Evolutionary conservation across 1,140 invertebrate species (phyloP).

Genomic region (Callitettix versicolor): DNA sequence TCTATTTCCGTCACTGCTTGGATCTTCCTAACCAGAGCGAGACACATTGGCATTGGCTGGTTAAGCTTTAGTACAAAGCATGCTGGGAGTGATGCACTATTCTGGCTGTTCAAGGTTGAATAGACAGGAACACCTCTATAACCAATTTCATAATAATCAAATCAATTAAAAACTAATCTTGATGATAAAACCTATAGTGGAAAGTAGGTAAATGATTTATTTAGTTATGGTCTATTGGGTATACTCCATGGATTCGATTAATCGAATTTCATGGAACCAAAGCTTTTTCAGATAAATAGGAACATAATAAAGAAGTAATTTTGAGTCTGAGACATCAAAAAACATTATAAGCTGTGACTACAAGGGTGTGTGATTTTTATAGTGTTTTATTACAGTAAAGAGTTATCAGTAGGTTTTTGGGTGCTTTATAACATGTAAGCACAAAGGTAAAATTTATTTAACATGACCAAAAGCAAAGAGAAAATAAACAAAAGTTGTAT

Average conservation of each 20-base stretch:
- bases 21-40: constrained; percentile 59
- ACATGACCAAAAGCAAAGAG: too few relatives aligned
- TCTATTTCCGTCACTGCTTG: constrained; percentile 61
- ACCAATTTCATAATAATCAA: not conserved
- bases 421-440: too few relatives aligned
- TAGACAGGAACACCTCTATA: constrained; percentile 57
- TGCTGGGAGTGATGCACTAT: constrained; percentile 80
- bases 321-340: too few relatives aligned
- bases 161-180: not conserved
- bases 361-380: too few relatives aligned
- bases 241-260: not conserved
- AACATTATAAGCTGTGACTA: too few relatives aligned
- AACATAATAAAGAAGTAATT: too few relatives aligned
- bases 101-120: constrained; percentile 62
- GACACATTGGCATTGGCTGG: constrained; percentile 76
- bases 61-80: constrained; percentile 81
- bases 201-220: not conserved
- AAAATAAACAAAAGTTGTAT: too few relatives aligned
- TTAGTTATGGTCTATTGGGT: not conserved
- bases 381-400: too few relatives aligned
- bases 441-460: too few relatives aligned
- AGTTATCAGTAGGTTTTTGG: too few relatives aligned
- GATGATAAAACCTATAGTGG: not conserved
- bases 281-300: too few relatives aligned
- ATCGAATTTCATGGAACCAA: too few relatives aligned